phyloP scores from a whole-genome alignment of 2,797 vertebrate genomes.

The Enteromius fasciolatus region DNA sequence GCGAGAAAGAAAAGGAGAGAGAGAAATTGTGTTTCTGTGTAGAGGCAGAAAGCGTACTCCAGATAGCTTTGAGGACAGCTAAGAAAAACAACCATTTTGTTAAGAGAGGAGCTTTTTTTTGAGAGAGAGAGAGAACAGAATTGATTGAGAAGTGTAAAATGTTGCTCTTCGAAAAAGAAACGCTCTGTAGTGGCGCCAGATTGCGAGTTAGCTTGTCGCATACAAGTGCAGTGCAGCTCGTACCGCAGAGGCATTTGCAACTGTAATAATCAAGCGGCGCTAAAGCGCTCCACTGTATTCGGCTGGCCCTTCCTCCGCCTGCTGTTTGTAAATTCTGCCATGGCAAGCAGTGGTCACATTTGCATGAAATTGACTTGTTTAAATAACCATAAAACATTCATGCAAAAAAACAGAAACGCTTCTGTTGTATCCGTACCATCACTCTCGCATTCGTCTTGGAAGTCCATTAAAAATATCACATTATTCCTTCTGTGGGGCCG shows the following conservation, averaged over 20 bases:
- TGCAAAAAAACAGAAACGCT: constrained; percentile 60
- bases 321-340: constrained; percentile 71
- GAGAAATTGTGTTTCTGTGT: neutral
- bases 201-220: neutral
- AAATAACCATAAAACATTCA: constrained; percentile 77
- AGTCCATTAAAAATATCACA: constrained; percentile 53
- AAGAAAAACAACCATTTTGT: constrained; percentile 42
- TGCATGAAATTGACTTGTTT: constrained; percentile 82
- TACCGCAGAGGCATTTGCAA: constrained; percentile 15
- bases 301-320: constrained; percentile 31
- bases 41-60: constrained; percentile 5
- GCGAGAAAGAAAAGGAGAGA: neutral
- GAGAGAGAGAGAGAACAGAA: neutral
- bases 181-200: constrained; percentile 3
- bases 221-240: neutral
- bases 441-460: constrained; percentile 42
- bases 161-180: constrained; percentile 4
- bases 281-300: constrained; percentile 37
- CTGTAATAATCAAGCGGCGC: constrained; percentile 42
- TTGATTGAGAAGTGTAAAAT: constrained; percentile 48
- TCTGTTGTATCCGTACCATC: constrained; percentile 41
- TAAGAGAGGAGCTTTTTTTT: constrained; percentile 11
- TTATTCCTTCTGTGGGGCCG: constrained; percentile 35
- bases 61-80: constrained; percentile 12
- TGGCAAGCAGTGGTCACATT: constrained; percentile 76